These are phyloP conservation scores for Ceratothoa steindachneri DNA, from an alignment of 2,888 invertebrate species.

Conservation along the genomic window DNA sequence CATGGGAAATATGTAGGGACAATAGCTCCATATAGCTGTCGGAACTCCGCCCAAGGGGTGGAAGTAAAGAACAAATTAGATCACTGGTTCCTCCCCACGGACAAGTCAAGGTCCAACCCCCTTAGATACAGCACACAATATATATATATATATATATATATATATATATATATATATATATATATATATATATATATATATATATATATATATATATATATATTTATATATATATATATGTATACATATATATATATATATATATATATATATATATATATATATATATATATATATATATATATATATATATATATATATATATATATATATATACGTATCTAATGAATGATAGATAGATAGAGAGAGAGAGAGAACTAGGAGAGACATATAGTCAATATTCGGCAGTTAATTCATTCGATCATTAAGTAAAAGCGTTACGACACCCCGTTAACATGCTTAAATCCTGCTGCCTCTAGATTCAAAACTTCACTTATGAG, in stretches of 20 bases:
- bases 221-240: slow-evolving; percentile 11
- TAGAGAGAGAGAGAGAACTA: neutral
- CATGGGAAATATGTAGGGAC: too few species aligned
- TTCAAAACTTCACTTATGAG: too few species aligned
- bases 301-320: neutral
- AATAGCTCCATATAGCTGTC: too few species aligned
- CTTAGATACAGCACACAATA: too few species aligned
- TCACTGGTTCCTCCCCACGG: too few species aligned
- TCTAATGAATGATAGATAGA: too few species aligned
- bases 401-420: too few species aligned
- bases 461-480: too few species aligned
- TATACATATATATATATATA: slow-evolving; percentile 17
- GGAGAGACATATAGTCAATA: neutral
- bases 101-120: too few species aligned
- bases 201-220: slow-evolving; percentile 10
- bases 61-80: too few species aligned
- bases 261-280: slow-evolving; percentile 11
- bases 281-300: neutral
- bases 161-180: neutral
- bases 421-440: neutral
- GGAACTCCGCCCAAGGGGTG: too few species aligned
- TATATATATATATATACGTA: neutral
- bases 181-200: slow-evolving; percentile 9
- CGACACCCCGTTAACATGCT: neutral
- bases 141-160: neutral